Evolutionary conservation across 2,888 invertebrate genomes (phyloP).

Genomic region (Iselma pallidipennis): DNA sequence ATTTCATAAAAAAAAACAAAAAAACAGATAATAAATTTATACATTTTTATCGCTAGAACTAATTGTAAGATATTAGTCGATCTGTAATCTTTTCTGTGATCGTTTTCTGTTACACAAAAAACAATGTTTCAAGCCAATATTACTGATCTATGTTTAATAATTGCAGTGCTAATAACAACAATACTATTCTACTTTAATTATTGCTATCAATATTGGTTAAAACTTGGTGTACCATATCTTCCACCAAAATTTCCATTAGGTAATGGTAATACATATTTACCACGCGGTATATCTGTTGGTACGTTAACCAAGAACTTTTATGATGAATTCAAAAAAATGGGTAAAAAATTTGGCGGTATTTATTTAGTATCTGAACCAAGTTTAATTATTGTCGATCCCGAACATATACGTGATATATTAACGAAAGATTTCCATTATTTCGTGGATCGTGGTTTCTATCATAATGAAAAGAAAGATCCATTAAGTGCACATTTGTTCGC

Average conservation of each 20-base stretch:
- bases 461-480: slow-evolving; percentile 36
- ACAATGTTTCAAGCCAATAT: no score
- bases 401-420: slow-evolving; percentile 39
- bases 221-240: slow-evolving; percentile 31
- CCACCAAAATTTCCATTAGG: slow-evolving; percentile 42
- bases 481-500: slow-evolving; percentile 37
- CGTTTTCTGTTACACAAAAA: no score
- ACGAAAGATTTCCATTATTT: slow-evolving; percentile 44
- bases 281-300: slow-evolving; percentile 17
- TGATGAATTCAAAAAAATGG: slow-evolving; percentile 19
- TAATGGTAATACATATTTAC: slow-evolving; percentile 25
- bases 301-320: slow-evolving; percentile 30
- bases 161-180: no score
- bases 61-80: no score
- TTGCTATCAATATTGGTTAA: slow-evolving; percentile 37
- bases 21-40: no score
- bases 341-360: slow-evolving; percentile 20
- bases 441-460: slow-evolving; percentile 37
- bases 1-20: no score
- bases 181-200: slow-evolving; percentile 26
- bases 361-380: slow-evolving; percentile 28
- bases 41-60: no score
- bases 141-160: no score
- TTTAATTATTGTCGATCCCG: slow-evolving; percentile 40
- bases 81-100: no score